Conservation (phyloP, 37 sponge, comb jelly and placozoan genomes). For the Lycopodina hypogea region DNA sequence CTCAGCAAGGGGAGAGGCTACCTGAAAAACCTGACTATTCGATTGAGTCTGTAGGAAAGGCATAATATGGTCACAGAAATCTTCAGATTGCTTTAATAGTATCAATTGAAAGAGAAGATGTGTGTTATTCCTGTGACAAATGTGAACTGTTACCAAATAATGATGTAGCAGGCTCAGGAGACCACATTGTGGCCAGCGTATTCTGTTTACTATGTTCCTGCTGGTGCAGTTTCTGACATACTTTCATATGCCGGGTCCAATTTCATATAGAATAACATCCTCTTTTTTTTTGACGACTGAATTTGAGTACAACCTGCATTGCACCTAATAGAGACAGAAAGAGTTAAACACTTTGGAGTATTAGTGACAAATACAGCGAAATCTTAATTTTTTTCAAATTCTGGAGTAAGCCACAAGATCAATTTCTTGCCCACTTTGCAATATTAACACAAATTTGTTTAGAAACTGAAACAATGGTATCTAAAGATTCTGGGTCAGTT, state of each 20-base stretch:
- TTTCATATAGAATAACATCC: slow-evolving; percentile 26
- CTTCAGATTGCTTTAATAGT: no score
- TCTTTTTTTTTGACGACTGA: no score
- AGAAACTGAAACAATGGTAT: not conserved
- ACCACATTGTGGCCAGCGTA: not conserved
- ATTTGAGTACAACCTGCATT: not conserved
- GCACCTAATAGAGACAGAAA: not conserved
- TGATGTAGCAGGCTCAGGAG: not conserved
- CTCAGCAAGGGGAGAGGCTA: no score
- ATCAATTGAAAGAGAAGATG: not conserved
- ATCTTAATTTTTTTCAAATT: slow-evolving; percentile 19
- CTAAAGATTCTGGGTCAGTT: not conserved
- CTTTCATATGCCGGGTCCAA: slow-evolving; percentile 28
- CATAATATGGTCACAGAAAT: no score
- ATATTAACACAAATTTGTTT: slow-evolving; percentile 11
- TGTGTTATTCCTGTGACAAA: no score
- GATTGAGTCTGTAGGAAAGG: no score
- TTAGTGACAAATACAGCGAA: no score
- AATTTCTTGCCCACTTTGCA: slow-evolving; percentile 14
- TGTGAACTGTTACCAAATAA: not conserved
- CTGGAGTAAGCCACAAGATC: not conserved
- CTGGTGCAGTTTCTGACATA: not conserved
- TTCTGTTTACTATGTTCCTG: not conserved
- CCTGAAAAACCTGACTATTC: no score
- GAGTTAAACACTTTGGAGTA: not conserved